Evolutionary conservation across 2,797 vertebrate genomes (phyloP), one percentile per base, ranked within the genome.

Genomic region (Coendou prehensilis): DNA sequence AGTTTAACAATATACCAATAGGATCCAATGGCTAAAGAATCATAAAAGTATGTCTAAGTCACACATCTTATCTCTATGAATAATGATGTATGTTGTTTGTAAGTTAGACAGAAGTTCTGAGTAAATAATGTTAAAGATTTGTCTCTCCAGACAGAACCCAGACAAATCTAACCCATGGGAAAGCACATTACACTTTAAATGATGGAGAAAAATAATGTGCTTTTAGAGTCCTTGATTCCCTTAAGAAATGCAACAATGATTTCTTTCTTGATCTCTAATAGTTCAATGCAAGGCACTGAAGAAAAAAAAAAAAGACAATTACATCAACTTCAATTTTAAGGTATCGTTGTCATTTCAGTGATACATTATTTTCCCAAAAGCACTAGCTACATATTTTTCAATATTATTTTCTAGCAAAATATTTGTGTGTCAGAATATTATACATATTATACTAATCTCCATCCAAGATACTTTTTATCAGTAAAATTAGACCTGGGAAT

Each of bases 81-180:
- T 75, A 96, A 95, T 13, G 63, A 85, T 67, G 5, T 52, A 82
- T 79, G 61, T 56, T 84, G 59, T 41, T 89, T 23, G 26, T 63
- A 86, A 80, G 45, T 75, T 63, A 89, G 7, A 81, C 57, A 90
- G 59, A 93, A 59, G 86, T 64, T 94, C 18, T 73, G 85, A 76
- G 89, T 96, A 93, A 97, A 86, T 64, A 95, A 80, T 88, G 26
- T 59, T 91, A 71, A 97, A 73, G 52, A 73, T 86, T 96, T 86
- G 37, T 93, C 59, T 95, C 54, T 96, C 20, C 5, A 59, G 93
- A 89, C 87, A 93, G 85, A 89, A 89, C 11, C 26, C 57, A 80
- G 61, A 88, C 56, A 97, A 91, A 93, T 97, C 23, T 93, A 89
- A 73, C 63, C 93, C 78, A 47, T 0, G 73, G 63, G 69, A 96